Base-by-base conservation (phyloP, 2,797 vertebrate genomes). In the Hypotaenidia okinawae region DNA sequence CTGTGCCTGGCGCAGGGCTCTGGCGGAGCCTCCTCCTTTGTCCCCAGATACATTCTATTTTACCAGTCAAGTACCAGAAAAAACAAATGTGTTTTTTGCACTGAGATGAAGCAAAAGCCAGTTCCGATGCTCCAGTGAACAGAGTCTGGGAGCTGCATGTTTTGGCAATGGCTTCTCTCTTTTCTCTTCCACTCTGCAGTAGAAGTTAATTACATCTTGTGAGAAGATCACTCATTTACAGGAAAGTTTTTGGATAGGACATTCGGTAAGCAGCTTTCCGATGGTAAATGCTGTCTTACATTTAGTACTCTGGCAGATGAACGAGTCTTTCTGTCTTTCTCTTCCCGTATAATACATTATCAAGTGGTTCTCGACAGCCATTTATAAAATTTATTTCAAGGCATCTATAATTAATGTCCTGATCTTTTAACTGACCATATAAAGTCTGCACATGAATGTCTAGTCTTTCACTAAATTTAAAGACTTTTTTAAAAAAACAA, bases 391-490 rank as follows among this genome's bases (percentile, higher is more conserved):
- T 72, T 68, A 87, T 94, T 94, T 96, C 95, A 94, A 94, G 89
- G 58, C 96, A 96, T 97, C 89, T 96, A 51, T 97, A 97, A 97
- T 97, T 97, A 93, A 95, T 95, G 91, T 85, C 45, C 39, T 97
- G 85, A 93, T 97, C 80, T 91, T 92, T 94, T 92, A 70, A 82
- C 87, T 96, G 95, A 89, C 97, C 95, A 55, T 85, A 67, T 93
- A 91, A 91, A 57, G 91, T 96, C 87, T 95, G 78, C 57, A 47
- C 49, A 89, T 67, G 59, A 85, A 73, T 84, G 27, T 24, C 27
- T 78, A 74, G 69, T 94, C 64, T 94, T 92, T 62, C 58, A 77
- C 67, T 92, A 84, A 93, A 63, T 95, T 69, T 81, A 84, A 95
- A 93, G 49, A 16, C n/a, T 63, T 72, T 49, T 80, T 55, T 69